Percentiles rank a stretch among this genome's conserved stretches.
Evolutionary conservation across 2,888 invertebrate genomes (phyloP).

Genomic region (Bibio marci): DNA sequence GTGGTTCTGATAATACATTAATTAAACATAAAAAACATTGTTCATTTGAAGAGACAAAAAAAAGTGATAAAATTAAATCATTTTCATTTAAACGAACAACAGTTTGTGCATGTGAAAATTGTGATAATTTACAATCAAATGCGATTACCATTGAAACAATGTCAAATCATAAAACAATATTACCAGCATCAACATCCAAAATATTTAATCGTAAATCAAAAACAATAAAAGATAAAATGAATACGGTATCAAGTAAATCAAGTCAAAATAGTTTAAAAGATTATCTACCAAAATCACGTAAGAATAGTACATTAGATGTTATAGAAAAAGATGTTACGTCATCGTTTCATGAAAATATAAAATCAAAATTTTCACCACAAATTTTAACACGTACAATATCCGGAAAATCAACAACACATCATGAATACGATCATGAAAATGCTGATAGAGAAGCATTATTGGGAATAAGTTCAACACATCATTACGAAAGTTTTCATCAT

Average conservation of each 20-base stretch:
- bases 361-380: conserved; percentile 16
- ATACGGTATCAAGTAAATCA: conserved; percentile 6
- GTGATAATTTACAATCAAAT: conserved; percentile 8
- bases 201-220: not conserved
- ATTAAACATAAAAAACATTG: conserved; percentile 12
- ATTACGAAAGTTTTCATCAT: conserved; percentile 12
- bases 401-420: conserved; percentile 11
- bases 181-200: not conserved
- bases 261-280: conserved; percentile 14
- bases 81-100: conserved; percentile 10
- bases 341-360: conserved; percentile 13
- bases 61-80: not conserved
- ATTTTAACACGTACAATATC: conserved; percentile 16
- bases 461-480: conserved; percentile 5
- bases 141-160: not conserved
- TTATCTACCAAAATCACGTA: conserved; percentile 9
- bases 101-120: conserved; percentile 14
- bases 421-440: conserved; percentile 9
- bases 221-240: not conserved
- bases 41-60: conserved; percentile 10
- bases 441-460: conserved; percentile 16
- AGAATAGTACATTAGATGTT: conserved; percentile 8
- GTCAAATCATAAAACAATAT: not conserved
- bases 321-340: conserved; percentile 9
- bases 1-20: conserved; percentile 3